These are phyloP conservation scores for Falcunculus frontatus DNA, from an alignment of 2,113 vertebrate genomes.

Conservation along the genomic window DNA sequence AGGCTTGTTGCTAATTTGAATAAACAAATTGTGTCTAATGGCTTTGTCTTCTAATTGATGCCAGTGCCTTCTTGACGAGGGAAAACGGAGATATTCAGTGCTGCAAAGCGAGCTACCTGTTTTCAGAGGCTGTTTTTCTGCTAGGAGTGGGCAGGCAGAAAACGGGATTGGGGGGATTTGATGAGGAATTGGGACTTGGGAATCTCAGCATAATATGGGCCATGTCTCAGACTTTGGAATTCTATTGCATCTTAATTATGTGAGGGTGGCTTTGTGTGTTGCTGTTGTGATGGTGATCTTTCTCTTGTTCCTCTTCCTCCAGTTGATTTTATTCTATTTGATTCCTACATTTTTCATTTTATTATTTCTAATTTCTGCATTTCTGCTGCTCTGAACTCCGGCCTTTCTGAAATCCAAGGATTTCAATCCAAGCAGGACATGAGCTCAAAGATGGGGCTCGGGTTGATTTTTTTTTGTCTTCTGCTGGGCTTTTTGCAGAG, in stretches of 20 bases:
- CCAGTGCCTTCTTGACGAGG: neutral
- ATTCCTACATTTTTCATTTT: neutral
- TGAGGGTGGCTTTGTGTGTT: neutral
- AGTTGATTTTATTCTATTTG: neutral
- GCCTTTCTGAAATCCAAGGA: neutral
- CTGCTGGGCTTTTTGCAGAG: neutral
- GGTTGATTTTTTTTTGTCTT: neutral
- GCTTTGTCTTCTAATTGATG: neutral
- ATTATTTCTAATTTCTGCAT: neutral
- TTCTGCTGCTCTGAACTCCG: neutral
- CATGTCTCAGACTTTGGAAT: fast-evolving
- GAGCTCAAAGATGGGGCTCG: neutral
- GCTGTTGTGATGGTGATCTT: neutral
- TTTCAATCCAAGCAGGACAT: neutral
- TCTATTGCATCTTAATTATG: neutral
- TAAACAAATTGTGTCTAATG: neutral
- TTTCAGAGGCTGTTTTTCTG: neutral
- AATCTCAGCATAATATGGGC: neutral
- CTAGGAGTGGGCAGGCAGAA: neutral
- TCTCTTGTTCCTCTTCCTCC: neutral
- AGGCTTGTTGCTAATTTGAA: neutral
- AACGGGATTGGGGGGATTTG: neutral
- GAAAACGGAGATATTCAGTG: neutral
- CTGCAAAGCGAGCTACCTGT: neutral
- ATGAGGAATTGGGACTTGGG: neutral